Conservation (phyloP, 2,797 vertebrate species). For the Tangara arthus region DNA sequence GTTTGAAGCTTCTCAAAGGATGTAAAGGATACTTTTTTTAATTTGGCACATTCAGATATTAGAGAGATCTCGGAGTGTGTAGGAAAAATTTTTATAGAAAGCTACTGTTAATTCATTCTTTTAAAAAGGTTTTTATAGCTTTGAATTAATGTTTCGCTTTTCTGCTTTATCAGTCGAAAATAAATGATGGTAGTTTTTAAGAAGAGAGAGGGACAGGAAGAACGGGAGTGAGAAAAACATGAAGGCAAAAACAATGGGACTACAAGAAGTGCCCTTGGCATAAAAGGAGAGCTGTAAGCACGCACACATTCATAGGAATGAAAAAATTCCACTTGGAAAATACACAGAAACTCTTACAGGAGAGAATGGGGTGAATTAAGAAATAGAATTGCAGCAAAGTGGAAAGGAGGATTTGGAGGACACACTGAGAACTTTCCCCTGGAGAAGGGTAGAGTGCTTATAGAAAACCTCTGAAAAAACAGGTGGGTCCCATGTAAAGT, state of each 20-base stretch:
- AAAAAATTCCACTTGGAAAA: background rate
- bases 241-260: background rate
- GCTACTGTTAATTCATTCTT: background rate
- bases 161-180: background rate
- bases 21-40: background rate
- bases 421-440: background rate
- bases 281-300: background rate
- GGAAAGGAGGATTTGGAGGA: background rate
- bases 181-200: background rate
- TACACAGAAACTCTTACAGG: background rate
- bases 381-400: background rate
- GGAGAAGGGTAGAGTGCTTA: background rate
- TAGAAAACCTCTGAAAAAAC: background rate
- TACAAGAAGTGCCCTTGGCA: background rate
- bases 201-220: background rate
- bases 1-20: background rate
- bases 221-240: background rate
- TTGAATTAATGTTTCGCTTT: background rate
- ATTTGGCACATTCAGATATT: background rate
- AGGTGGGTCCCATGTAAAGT: background rate
- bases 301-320: background rate
- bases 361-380: background rate
- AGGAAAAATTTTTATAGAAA: background rate
- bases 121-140: background rate
- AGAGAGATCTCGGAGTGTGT: background rate